Conservation (phyloP, 1,140 invertebrate genomes). For the Ips nitidus region DNA sequence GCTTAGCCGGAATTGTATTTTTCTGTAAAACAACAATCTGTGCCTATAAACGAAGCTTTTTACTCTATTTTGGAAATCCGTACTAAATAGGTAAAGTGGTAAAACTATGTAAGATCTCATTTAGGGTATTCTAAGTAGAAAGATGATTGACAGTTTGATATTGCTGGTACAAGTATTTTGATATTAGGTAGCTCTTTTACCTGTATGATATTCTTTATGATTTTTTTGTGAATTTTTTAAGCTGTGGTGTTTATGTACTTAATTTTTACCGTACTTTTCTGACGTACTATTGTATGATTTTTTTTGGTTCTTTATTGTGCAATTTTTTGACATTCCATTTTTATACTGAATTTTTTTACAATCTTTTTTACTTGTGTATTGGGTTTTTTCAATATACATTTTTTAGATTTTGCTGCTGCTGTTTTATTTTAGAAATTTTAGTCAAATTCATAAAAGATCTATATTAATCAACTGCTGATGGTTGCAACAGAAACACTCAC, state of each 20-base stretch:
- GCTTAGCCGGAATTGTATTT: neutral
- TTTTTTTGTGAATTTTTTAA: neutral
- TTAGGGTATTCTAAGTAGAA: neutral
- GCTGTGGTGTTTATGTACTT: neutral
- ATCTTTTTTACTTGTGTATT: too few species aligned
- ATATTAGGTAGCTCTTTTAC: neutral
- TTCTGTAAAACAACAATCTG: neutral
- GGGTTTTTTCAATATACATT: too few species aligned
- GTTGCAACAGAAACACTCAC: too few species aligned
- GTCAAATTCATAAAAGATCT: too few species aligned
- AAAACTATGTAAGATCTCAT: conserved; percentile 1
- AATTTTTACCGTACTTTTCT: conserved; percentile 29
- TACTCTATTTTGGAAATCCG: neutral
- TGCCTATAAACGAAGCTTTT: conserved; percentile 1
- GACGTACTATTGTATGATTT: conserved; percentile 14
- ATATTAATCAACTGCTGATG: too few species aligned
- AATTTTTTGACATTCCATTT: conserved; percentile 38
- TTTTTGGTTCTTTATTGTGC: conserved; percentile 15
- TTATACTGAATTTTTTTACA: conserved; percentile 14
- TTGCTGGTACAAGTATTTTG: neutral
- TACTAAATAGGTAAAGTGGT: neutral
- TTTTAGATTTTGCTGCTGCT: too few species aligned
- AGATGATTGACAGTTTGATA: neutral
- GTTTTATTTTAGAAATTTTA: too few species aligned
- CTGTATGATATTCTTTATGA: neutral